phyloP scores from a whole-genome alignment of 2,888 invertebrate genomes.

The Oxyteleia sp. region DNA sequence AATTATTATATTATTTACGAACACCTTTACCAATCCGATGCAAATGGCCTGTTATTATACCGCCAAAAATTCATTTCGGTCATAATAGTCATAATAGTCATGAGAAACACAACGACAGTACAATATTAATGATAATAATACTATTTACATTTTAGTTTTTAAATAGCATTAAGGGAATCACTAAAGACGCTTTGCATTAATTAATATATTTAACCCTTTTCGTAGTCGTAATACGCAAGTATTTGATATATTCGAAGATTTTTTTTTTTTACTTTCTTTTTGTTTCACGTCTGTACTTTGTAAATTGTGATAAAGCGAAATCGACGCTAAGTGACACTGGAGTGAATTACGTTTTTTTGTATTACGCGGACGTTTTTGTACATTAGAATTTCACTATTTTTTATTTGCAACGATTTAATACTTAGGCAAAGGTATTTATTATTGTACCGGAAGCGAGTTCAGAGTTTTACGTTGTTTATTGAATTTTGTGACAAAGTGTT shows the following conservation, averaged over 20 bases:
- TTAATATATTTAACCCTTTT: conserved; percentile 37
- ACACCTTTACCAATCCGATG: conserved; percentile 46
- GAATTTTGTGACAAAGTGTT: conserved; percentile 42
- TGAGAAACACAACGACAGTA: conserved; percentile 68
- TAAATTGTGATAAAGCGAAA: conserved; percentile 46
- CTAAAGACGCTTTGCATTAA: conserved; percentile 64
- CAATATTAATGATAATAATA: conserved; percentile 71
- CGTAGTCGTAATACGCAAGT: conserved; percentile 43
- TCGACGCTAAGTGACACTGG: conserved; percentile 6
- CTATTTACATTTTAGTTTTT: conserved; percentile 57
- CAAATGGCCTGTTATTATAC: conserved; percentile 52
- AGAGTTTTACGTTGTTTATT: conserved; percentile 12
- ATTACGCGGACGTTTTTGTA: conserved; percentile 38
- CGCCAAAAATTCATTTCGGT: conserved; percentile 62
- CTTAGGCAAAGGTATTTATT: conserved; percentile 2
- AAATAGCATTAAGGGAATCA: conserved; percentile 67
- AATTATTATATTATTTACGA: conserved; percentile 44
- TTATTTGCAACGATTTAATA: conserved; percentile 6
- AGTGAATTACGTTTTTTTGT: conserved; percentile 24
- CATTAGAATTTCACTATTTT: conserved; percentile 22
- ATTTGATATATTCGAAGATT: conserved; percentile 30
- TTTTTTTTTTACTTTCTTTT: too few species aligned
- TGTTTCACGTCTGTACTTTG: conserved; percentile 20
- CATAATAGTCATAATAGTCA: conserved; percentile 68
- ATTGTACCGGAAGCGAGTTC: not conserved